Evolutionary conservation across 2,113 vertebrate genomes (phyloP), one percentile per base, ranked within the genome.

Genomic region (Cynoglossus semilaevis): DNA sequence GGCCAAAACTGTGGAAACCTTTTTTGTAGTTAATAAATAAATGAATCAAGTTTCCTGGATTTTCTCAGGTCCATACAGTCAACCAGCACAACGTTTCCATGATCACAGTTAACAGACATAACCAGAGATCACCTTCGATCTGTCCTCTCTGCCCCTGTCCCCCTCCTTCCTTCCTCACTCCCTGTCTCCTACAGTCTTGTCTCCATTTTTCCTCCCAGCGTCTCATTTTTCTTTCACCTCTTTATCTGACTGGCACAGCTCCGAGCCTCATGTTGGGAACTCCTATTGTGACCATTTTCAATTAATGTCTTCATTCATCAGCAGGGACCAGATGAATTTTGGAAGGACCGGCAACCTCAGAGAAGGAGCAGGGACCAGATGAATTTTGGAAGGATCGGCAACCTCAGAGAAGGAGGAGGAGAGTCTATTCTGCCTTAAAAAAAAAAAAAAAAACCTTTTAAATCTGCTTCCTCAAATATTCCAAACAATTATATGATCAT

Each of bases 291-390:
- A 76, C 67, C 74, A 68, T 83, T 77, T 80, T 85, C 74, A 82
- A 77, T 81, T 85, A 82, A 83, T 69, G 76, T 78, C 79, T 77
- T 77, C 78, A 80, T 85, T 86, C 74, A 82, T 85, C 79, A 68
- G 62, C 45, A 15, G 43, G 37, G 59, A 56, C 37, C 48, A 34
- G 54, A 29, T 68, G 77, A 82, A 80, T 67, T 76, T 61, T 77
- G 63, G 79, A 75, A 17, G 55, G 50, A 54, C 9, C 19, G 5
- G 66, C n/a, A 57, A 43, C 49, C 7, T 43, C n/a, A n/a, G 66
- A 58, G n/a, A n/a, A n/a, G n/a, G n/a, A 68, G 62, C 45, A 15
- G 43, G 37, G 59, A 56, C 37, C 48, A 34, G 54, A 29, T 68
- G 77, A 82, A 80, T 67, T 76, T 61, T 77, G 63, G 79, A 75